Evolutionary conservation across 1,140 invertebrate species (phyloP).

Genomic region (Lordiphosa collinella): DNA sequence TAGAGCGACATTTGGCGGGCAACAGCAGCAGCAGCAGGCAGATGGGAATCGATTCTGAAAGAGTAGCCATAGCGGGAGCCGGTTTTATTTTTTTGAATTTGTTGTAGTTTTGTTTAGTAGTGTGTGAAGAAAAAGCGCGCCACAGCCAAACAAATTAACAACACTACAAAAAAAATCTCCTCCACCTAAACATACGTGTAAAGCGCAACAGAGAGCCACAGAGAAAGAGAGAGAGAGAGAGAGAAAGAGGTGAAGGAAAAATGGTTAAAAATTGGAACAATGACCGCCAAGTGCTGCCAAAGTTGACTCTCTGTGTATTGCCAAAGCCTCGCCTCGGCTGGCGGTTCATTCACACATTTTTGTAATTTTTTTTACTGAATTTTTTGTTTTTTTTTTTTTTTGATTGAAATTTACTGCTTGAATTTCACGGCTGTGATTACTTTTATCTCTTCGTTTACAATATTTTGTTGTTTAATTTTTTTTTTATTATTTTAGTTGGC

Average conservation of each 20-base stretch:
- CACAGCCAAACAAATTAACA: conserved; percentile 73
- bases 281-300: conserved; percentile 61
- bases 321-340: conserved; percentile 35
- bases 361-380: conserved; percentile 31
- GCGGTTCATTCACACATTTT: conserved; percentile 67
- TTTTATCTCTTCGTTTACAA: too few species aligned
- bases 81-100: too few species aligned
- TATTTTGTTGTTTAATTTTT: too few species aligned
- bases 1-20: conserved; percentile 32
- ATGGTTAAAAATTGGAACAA: conserved; percentile 73
- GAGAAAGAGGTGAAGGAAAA: conserved; percentile 34
- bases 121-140: conserved; percentile 54
- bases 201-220: background rate
- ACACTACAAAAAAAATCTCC: conserved; percentile 32
- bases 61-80: conserved; percentile 12
- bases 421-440: conserved; percentile 42
- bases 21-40: conserved; percentile 6
- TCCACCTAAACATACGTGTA: conserved; percentile 18
- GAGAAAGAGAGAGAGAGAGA: background rate
- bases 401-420: conserved; percentile 39
- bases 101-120: conserved; percentile 45
- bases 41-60: conserved; percentile 19
- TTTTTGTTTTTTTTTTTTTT: conserved; percentile 19
- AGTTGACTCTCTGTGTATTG: conserved; percentile 5
- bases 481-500: too few species aligned